Evolutionary conservation across 2,797 vertebrate species (phyloP), one percentile per base, ranked within the genome.

Genomic region (Heteromormyrus szaboi): DNA sequence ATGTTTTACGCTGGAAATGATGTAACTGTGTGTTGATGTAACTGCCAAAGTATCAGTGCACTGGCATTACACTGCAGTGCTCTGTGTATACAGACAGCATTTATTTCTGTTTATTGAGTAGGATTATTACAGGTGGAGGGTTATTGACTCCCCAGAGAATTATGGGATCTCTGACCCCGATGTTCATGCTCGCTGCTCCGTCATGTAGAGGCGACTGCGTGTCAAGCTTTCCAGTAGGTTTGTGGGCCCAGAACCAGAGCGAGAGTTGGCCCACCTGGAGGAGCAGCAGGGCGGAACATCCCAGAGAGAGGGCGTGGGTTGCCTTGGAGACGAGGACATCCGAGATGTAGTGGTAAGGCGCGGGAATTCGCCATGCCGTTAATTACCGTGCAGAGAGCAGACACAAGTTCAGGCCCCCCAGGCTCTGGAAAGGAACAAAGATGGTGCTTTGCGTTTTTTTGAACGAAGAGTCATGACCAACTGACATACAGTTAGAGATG

Each of bases 181-280:
- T n/a, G 19, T 33, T 86, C 22, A 29, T 33, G 9, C 19, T 8
- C 19, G 50, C 25, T 89, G 44, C 22, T 72, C 11, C 89, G 84
- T 79, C 46, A 37, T 17, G 29, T 72, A 92, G 92, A 92, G 83
- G 56, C 87, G 85, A 17, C 41, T 93, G 59, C 90, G 92, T 3
- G 92, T 93, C 51, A 92, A 85, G 68, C 89, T 93, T 46, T 92
- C 92, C 48, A 89, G 89, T 11, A 86, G 87, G 33, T 92, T 92
- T 83, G 51, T 79, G 8, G 8, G 37, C 2, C 51, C 85, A 14
- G n/a, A 87, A 17, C 86, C 84, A 9, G 50, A 44, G 9, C 5
- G 22, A 5, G 89, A 85, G 9, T 4, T 62, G 2, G 68, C 6
- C 37, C 19, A 56, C 41, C 37, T 29, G 17, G 25, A 25, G 19